A percentile compares a stretch with the other conserved stretches of the same genome.
These are phyloP conservation scores for Cryptocephalus moraei DNA, from an alignment of 2,888 invertebrate species.

Conservation along the genomic window DNA sequence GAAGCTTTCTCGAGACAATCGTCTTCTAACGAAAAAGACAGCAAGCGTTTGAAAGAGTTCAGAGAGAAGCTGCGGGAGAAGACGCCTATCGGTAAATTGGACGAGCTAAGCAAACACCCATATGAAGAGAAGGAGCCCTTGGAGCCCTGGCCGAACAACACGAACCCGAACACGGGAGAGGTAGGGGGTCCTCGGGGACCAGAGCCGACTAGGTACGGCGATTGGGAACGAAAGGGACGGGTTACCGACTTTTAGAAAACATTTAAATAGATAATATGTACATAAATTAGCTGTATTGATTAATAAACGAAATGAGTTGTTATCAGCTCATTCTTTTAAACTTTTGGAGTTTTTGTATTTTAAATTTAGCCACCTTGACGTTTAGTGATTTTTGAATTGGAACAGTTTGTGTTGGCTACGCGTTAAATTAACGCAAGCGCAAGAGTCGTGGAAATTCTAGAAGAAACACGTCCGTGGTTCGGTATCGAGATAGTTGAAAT, in stretches of 20 bases:
- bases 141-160: slow-evolving; percentile 73
- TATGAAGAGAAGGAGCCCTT: slow-evolving; percentile 75
- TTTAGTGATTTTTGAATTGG: too few species aligned
- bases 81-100: slow-evolving; percentile 60
- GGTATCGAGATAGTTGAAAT: too few species aligned
- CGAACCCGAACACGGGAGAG: slow-evolving; percentile 90
- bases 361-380: too few species aligned
- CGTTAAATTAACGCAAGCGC: too few species aligned
- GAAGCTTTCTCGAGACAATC: slow-evolving; percentile 12
- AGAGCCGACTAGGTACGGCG: slow-evolving; percentile 97
- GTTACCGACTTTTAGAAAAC: slow-evolving; percentile 69
- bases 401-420: too few species aligned
- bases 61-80: slow-evolving; percentile 60
- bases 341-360: too few species aligned
- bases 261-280: too few species aligned
- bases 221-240: slow-evolving; percentile 98
- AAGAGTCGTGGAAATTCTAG: too few species aligned
- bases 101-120: slow-evolving; percentile 63
- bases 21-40: slow-evolving; percentile 31
- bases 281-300: too few species aligned
- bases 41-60: slow-evolving; percentile 55
- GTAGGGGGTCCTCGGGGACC: slow-evolving; percentile 91
- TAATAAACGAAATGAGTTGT: too few species aligned
- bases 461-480: too few species aligned
- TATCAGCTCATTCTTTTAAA: too few species aligned